Percentiles rank a stretch among this genome's conserved stretches.
Conservation (phyloP, 2,113 vertebrate genomes). For the Engystomops pustulosus region DNA sequence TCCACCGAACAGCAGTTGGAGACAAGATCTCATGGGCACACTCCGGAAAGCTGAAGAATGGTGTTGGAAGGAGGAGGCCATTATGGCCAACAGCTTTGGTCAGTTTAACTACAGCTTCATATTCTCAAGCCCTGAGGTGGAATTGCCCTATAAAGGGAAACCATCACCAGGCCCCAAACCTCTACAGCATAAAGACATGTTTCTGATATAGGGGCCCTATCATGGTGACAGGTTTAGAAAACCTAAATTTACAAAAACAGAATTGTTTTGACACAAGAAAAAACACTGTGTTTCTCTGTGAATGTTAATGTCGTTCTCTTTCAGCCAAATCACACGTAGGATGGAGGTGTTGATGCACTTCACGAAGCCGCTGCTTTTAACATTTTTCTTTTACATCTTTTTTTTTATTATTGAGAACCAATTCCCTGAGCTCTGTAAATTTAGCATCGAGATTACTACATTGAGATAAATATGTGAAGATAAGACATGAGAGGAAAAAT, state of each 20-base stretch:
- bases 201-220: too few relatives aligned
- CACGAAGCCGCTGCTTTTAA: background rate
- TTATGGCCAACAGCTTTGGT: too few relatives aligned
- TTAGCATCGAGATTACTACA: background rate
- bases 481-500: slow-evolving; percentile 10
- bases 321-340: background rate
- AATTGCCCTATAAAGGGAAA: background rate
- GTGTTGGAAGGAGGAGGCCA: too few relatives aligned
- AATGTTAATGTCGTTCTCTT: background rate
- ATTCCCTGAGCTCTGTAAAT: slow-evolving; percentile 5
- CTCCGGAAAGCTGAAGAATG: too few relatives aligned
- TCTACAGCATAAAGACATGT: too few relatives aligned
- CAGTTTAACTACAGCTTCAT: too few relatives aligned
- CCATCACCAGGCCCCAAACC: too few relatives aligned
- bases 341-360: background rate
- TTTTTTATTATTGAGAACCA: background rate
- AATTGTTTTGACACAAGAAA: background rate
- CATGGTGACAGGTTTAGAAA: too few relatives aligned
- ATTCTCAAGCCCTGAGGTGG: too few relatives aligned
- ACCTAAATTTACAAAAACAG: background rate
- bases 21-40: too few relatives aligned
- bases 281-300: background rate
- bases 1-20: too few relatives aligned
- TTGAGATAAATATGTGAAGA: slow-evolving; percentile 23
- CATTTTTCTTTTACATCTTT: slow-evolving; percentile 19